phyloP scores from a whole-genome alignment of 2,113 vertebrate species.

The Tauraco erythrolophus region DNA sequence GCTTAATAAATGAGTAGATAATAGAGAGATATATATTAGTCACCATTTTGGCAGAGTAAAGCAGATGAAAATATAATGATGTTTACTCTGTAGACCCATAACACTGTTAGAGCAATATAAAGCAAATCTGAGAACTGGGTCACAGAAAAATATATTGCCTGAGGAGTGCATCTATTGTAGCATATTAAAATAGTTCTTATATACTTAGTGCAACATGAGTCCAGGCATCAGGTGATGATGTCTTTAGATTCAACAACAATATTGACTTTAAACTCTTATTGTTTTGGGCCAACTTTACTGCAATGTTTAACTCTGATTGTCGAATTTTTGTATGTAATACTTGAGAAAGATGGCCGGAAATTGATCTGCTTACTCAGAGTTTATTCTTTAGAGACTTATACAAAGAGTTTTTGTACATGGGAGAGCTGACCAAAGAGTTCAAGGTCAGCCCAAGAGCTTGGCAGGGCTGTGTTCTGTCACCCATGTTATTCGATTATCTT shows the following conservation, averaged over 20 bases:
- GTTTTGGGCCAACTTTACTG: not conserved
- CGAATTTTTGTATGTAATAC: not conserved
- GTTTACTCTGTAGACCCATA: not conserved
- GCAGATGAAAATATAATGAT: not conserved
- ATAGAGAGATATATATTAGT: not conserved
- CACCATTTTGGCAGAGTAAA: not conserved
- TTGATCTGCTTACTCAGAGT: not conserved
- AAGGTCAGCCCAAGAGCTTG: constrained; percentile 6
- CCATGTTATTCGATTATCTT: constrained; percentile 22
- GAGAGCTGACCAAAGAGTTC: not conserved
- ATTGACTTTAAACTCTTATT: not conserved
- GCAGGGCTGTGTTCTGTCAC: not conserved
- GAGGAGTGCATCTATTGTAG: not conserved
- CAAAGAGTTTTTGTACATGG: not conserved
- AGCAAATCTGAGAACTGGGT: not conserved
- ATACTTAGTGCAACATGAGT: not conserved
- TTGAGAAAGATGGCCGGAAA: not conserved
- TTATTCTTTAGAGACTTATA: not conserved
- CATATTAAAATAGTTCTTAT: not conserved
- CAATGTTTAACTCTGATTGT: not conserved
- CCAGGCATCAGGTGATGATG: not conserved
- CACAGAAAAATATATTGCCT: not conserved
- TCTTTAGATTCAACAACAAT: not conserved
- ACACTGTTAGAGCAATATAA: not conserved
- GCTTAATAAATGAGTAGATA: constrained; percentile 15